Evolutionary conservation across 2,888 invertebrate genomes (phyloP).

Genomic region (Pseudococcus viburni): DNA sequence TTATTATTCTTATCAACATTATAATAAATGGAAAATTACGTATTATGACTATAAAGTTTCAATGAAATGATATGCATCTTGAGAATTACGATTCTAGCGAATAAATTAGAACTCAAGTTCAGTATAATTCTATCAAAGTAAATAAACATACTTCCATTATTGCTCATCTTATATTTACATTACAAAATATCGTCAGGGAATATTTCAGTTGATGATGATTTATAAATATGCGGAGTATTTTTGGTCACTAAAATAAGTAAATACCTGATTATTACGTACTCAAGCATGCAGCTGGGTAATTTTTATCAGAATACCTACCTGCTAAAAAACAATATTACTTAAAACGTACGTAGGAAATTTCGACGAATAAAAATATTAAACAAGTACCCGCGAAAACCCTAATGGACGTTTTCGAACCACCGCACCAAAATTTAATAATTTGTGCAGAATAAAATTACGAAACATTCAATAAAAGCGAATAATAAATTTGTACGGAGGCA

Average conservation of each 20-base stretch:
- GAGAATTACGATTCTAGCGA: neutral
- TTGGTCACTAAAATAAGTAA: too few species aligned
- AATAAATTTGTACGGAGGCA: neutral
- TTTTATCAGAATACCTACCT: too few species aligned
- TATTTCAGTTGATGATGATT: neutral
- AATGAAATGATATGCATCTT: neutral
- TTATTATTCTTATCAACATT: too few species aligned
- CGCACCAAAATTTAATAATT: neutral
- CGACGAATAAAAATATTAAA: too few species aligned
- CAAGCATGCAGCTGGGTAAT: too few species aligned
- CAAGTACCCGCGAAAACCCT: too few species aligned
- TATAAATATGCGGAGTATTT: too few species aligned
- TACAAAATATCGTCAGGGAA: neutral
- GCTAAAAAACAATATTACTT: too few species aligned
- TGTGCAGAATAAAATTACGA: neutral
- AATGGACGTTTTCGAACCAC: neutral
- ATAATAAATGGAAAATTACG: too few species aligned
- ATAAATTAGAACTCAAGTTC: neutral
- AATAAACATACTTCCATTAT: neutral
- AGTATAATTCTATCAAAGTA: neutral
- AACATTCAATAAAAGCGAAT: neutral
- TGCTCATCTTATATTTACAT: neutral
- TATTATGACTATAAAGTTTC: neutral
- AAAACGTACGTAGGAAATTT: too few species aligned
- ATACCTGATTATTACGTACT: too few species aligned